phyloP scores from a whole-genome alignment of 1,140 invertebrate genomes.

The Drosophila kepulauana region DNA sequence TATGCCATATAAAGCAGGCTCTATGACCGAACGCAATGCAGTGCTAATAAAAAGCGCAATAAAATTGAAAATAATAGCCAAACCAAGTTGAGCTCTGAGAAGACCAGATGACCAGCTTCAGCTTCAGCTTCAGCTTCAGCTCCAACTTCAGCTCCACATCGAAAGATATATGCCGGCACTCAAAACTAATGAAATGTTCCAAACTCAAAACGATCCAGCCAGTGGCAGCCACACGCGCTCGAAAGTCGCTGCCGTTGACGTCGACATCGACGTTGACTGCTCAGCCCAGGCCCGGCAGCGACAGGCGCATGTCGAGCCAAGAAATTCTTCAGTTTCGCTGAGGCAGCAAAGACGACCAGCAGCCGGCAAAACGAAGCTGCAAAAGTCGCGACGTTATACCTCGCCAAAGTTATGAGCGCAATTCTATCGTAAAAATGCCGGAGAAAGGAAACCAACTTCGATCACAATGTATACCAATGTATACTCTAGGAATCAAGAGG shows the following conservation, averaged over 20 bases:
- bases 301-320: conserved; percentile 50
- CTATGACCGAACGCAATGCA: conserved; percentile 54
- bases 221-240: conserved; percentile 64
- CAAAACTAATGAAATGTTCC: conserved; percentile 83
- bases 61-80: conserved; percentile 83
- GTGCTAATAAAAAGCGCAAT: conserved; percentile 80
- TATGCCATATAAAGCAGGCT: conserved; percentile 66
- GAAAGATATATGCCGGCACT: conserved; percentile 80
- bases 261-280: conserved; percentile 15
- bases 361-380: conserved; percentile 27
- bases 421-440: conserved; percentile 80
- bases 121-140: conserved; percentile 25
- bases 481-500: conserved; percentile 25
- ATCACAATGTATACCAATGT: neutral
- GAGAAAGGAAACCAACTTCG: conserved; percentile 48
- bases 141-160: conserved; percentile 37
- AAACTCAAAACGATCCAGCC: conserved; percentile 72
- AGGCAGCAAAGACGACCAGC: conserved; percentile 67
- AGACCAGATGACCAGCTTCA: conserved; percentile 23
- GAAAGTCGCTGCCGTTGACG: conserved; percentile 42
- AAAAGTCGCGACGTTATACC: conserved; percentile 36
- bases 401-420: conserved; percentile 76
- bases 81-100: conserved; percentile 44
- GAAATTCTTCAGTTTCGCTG: conserved; percentile 69
- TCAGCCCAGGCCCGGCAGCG: conserved; percentile 28